Evolutionary conservation across 2,888 invertebrate species (phyloP), one percentile per base, ranked within the genome.

Genomic region (Pasiphila rectangulata): DNA sequence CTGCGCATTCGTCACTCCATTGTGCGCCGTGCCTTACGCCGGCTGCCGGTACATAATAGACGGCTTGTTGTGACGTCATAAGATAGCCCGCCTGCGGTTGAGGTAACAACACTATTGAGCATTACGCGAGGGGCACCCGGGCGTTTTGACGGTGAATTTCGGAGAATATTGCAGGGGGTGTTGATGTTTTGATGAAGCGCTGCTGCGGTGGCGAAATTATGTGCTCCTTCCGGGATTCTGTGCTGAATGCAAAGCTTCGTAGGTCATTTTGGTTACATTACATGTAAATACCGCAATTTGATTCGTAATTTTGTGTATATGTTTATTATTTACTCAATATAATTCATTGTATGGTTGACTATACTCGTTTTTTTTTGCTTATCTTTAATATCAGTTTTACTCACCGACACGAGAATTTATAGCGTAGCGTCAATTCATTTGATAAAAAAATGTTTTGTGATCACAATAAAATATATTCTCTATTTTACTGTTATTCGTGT

Each of bases 1-100:
- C 59, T 60, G 64, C 60, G 67, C 71, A 71, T 76, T 73, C 73
- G 69, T 75, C 73, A 74, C 66, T 56, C 59, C 59, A 66, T 57
- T 57, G 63, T 61, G 45, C 55, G 34, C 46, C 49, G 41, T 36
- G 46, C 39, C 47, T 44, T 35, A 40, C 40, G 42, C 37, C 37
- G 21, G 25, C 21, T 21, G 50, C 39, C 37, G 43, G 48, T 51
- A 47, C 52, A 55, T 48, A 56, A 56, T 54, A 34, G 41, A 52
- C 51, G 37, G 32, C 35, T 51, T 47, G 50, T 54, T 53, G 24
- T 54, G 45, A 43, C 43, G 20, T 48, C 32, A 54, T 54, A 43
- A 53, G 49, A 56, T 42, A 49, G 37, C 40, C 32, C 12, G 16
- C 16, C 37, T 34, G 42, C 42, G 36, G 41, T 50, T 34, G 24